Base-by-base conservation (phyloP, 2,797 vertebrate genomes). In the Clarias platycephalus region DNA sequence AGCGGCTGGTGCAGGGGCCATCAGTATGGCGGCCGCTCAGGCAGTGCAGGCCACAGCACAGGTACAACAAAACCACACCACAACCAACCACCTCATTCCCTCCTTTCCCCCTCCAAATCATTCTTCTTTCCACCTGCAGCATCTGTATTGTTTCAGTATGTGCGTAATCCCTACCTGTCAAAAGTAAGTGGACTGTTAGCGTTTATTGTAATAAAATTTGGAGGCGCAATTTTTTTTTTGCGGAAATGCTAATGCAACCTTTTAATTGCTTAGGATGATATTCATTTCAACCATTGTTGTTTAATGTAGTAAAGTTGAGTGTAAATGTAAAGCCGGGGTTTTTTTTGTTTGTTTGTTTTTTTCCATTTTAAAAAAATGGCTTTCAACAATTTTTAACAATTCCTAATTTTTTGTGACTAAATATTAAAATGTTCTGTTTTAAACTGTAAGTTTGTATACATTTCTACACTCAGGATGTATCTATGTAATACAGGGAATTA, bases 31-130 rank as follows among this genome's bases (percentile, higher is more conserved):
- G 79, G 98, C 98, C 10, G 98, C 98, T 37, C 98, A 99, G 91
- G 98, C 98, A n/a, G 98, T 99, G 26, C 98, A 99, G 93, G 98
- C 97, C 84, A 99, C 98, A 0, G 98, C 97, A 5, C 98, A 99
- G 97, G 97, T 98, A 90, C 5, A 44, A 3, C 49, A 28, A 66
- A 44, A 60, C 81, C 55, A 34, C 31, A n/a, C 81, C 0, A 40
- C 9, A 37, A 37, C 37, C 37, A 37, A 37, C 4, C 15, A 22
- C 44, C 0, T 18, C 57, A 62, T 6, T 60, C 57, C 13, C 40
- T 75, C 26, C 49, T 75, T 75, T 9, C 20, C 57, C 3, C 49
- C 26, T 53, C 20, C 72, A 0, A 20, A 31, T 75, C 16, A 16
- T 31, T 22, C 26, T 58, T 74, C 6, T 75, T 20, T 28, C 34